A percentile compares a stretch with the other conserved stretches of the same genome.
These are phyloP conservation scores for Crambe crambe DNA, from an alignment of 37 sponge, comb jelly and placozoan genomes.

Conservation along the genomic window DNA sequence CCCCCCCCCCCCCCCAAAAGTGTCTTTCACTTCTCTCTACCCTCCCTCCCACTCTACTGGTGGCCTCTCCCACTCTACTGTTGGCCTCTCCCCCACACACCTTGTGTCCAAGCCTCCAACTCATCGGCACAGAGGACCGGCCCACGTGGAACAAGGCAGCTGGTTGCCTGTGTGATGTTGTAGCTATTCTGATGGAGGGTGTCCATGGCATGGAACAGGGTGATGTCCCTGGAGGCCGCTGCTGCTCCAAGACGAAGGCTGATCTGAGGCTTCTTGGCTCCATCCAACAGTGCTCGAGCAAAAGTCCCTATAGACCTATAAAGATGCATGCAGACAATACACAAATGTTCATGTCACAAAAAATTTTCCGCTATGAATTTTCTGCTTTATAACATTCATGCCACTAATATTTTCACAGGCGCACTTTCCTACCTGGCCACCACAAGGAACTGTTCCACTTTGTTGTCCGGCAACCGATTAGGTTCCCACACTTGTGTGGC, in stretches of 20 bases:
- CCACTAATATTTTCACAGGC: too few species aligned
- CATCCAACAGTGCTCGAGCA: slow-evolving; percentile 92
- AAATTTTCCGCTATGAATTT: too few species aligned
- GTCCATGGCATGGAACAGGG: slow-evolving; percentile 95
- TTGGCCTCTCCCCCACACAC: slow-evolving; percentile 26
- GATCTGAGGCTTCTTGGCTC: slow-evolving; percentile 89
- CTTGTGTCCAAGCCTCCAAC: slow-evolving; percentile 94
- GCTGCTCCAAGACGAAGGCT: slow-evolving; percentile 90
- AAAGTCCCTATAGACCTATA: slow-evolving; percentile 93
- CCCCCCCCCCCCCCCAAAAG: not conserved
- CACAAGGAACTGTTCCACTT: slow-evolving; percentile 92
- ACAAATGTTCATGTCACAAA: too few species aligned
- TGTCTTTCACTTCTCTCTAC: not conserved
- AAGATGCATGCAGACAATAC: too few species aligned
- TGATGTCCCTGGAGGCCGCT: slow-evolving; percentile 93
- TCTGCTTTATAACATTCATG: too few species aligned
- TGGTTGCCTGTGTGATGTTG: slow-evolving; percentile 78
- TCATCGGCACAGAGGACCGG: slow-evolving; percentile 95
- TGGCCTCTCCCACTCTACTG: not conserved
- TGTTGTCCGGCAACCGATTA: slow-evolving; percentile 66
- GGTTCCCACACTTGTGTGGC: slow-evolving; percentile 85
- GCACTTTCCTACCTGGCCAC: slow-evolving; percentile 89
- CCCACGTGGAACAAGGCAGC: slow-evolving; percentile 82
- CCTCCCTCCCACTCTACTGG: not conserved
- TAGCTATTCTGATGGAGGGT: slow-evolving; percentile 79